Evolutionary conservation across 2,888 invertebrate genomes (phyloP).

Genomic region (Yponomeuta plumbellus): DNA sequence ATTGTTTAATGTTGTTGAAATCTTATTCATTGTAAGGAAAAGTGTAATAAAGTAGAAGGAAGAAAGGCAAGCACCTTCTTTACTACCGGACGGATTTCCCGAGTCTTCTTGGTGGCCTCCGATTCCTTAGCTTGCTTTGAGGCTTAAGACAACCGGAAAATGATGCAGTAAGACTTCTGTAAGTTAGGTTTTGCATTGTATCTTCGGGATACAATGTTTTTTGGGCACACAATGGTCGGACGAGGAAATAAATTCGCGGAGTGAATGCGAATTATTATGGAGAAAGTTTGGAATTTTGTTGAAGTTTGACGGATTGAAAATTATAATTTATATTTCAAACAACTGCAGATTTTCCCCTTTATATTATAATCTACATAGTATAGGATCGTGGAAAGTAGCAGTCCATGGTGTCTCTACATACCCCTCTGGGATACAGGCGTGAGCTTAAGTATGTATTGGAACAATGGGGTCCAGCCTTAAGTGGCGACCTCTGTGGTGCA

Average conservation of each 20-base stretch:
- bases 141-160: neutral
- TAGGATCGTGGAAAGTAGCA: too few relatives aligned
- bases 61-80: neutral
- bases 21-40: constrained; percentile 3
- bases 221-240: neutral
- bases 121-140: neutral
- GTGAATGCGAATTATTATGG: too few relatives aligned
- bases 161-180: neutral
- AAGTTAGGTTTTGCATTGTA: neutral
- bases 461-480: too few relatives aligned
- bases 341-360: too few relatives aligned
- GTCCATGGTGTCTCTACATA: too few relatives aligned
- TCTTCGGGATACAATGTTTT: neutral
- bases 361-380: too few relatives aligned
- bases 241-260: neutral
- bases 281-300: too few relatives aligned
- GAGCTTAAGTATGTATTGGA: too few relatives aligned
- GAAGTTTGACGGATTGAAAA: too few relatives aligned
- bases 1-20: constrained; percentile 2
- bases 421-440: too few relatives aligned
- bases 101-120: neutral
- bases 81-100: neutral
- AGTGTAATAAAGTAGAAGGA: neutral
- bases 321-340: too few relatives aligned
- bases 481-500: too few relatives aligned